These are phyloP conservation scores for Romanogobio albipinnatus DNA, from an alignment of 2,113 vertebrate species.

Conservation along the genomic window DNA sequence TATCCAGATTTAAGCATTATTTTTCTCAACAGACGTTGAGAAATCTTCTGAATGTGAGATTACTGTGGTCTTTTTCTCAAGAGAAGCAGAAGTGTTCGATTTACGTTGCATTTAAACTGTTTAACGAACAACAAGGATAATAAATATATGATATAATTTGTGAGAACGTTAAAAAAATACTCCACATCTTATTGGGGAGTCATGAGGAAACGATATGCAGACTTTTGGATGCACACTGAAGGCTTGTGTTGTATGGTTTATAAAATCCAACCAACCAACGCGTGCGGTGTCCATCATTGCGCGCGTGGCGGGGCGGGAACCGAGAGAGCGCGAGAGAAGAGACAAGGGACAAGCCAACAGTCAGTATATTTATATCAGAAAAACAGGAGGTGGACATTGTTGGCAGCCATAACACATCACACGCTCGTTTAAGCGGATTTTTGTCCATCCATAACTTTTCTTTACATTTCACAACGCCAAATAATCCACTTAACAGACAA, in stretches of 20 bases:
- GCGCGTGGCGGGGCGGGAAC: slow-evolving; percentile 37
- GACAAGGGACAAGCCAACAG: slow-evolving; percentile 4
- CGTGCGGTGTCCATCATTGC: slow-evolving; percentile 39
- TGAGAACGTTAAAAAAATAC: background rate
- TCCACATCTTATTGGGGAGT: background rate
- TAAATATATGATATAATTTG: background rate
- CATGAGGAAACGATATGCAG: background rate
- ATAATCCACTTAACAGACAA: slow-evolving; percentile 3
- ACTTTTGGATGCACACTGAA: background rate
- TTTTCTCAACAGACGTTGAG: background rate
- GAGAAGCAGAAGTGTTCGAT: background rate
- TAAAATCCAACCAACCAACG: background rate
- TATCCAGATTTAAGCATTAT: background rate
- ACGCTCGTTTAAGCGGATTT: background rate
- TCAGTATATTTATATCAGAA: slow-evolving; percentile 5
- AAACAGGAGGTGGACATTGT: slow-evolving; percentile 2
- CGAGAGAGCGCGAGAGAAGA: slow-evolving; percentile 29
- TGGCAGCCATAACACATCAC: background rate
- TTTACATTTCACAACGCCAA: background rate
- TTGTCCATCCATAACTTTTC: slow-evolving; percentile 8
- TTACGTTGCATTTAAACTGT: background rate
- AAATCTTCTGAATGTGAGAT: background rate
- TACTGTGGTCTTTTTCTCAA: background rate
- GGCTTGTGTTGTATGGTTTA: background rate
- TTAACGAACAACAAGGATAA: background rate